phyloP scores from a whole-genome alignment of 1,140 invertebrate species.

The Cydia pomonella region DNA sequence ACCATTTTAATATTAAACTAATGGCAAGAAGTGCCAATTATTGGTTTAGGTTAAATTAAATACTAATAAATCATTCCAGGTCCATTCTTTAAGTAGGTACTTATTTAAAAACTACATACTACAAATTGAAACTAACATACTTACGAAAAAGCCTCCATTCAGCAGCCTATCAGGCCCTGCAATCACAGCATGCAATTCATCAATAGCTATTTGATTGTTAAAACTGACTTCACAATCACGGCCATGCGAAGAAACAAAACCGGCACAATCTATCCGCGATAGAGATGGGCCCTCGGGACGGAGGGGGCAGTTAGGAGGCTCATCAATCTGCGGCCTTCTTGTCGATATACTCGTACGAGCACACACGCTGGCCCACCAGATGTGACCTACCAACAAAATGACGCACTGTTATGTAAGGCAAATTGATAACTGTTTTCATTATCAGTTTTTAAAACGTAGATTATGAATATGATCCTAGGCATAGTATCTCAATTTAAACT shows the following conservation, averaged over 20 bases:
- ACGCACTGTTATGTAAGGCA: conserved; percentile 1
- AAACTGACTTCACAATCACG: conserved; percentile 2
- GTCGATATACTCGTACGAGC: conserved; percentile 63
- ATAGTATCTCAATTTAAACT: neutral
- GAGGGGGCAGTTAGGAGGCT: conserved; percentile 42
- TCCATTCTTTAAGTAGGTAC: too few relatives aligned
- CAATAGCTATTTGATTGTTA: neutral
- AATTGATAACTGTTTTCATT: neutral
- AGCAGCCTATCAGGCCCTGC: too few relatives aligned
- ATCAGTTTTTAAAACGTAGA: too few relatives aligned
- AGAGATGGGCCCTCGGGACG: conserved; percentile 44
- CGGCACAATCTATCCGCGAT: conserved; percentile 60
- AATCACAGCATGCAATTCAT: neutral
- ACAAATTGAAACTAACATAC: neutral
- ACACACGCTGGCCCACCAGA: conserved; percentile 60
- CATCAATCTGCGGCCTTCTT: conserved; percentile 67
- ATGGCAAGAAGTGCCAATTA: too few relatives aligned
- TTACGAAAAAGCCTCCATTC: neutral
- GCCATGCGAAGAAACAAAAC: conserved; percentile 49
- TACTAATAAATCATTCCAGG: too few relatives aligned
- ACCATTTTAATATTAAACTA: too few relatives aligned
- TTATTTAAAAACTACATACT: too few relatives aligned
- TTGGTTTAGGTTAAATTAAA: too few relatives aligned
- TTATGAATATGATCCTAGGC: too few relatives aligned
- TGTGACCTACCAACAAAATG: conserved; percentile 46